Base-by-base conservation (phyloP, 2,113 vertebrate species). In the Brienomyrus longianalis region DNA sequence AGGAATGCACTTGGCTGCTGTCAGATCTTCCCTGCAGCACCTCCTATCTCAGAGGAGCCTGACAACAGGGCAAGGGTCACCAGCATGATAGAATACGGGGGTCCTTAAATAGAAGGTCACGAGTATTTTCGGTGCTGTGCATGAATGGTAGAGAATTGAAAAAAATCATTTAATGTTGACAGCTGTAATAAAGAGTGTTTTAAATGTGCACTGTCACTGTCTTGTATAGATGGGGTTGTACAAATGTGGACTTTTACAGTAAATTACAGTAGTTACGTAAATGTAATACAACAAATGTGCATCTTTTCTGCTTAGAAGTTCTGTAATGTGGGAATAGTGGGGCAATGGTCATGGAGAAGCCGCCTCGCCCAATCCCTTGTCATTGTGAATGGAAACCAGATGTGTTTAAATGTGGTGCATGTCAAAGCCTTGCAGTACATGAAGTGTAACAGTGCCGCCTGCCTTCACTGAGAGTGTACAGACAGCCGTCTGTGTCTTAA, bases 341-440 rank as follows among this genome's bases (percentile, higher is more conserved):
- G 27, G 50, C 21, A 80, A 62, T 83, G 86, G 87, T 80, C 89
- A 85, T 3, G 35, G 70, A 43, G 54, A 6, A 56, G 45, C 48
- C 39, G 39, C 45, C n/a, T 56, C 39, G 48, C 91, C 88, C 66
- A 5, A 17, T 83, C 43, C 15, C n/a, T 5, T 19, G 15, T 83
- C 31, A 47, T 35, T 62, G 90, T 17, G 35, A 62, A 94, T 94
- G 74, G 50, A 90, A 51, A 89, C 93, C 94, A 95, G 94, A 95
- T 95, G 94, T 94, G 90, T 83, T 45, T 91, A 88, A 89, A 88
- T 48, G 35, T 7, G 7, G 87, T 89, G 92, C 89, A 92, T 93
- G 91, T 92, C 88, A 74, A 88, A 94, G 89, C 92, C 89, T 91
- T 70, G 52, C 89, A 93, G 91, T 92, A 86, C n/a, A 56, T 70